Conservation (phyloP, 1,140 invertebrate species). For the Heliconius himera region DNA sequence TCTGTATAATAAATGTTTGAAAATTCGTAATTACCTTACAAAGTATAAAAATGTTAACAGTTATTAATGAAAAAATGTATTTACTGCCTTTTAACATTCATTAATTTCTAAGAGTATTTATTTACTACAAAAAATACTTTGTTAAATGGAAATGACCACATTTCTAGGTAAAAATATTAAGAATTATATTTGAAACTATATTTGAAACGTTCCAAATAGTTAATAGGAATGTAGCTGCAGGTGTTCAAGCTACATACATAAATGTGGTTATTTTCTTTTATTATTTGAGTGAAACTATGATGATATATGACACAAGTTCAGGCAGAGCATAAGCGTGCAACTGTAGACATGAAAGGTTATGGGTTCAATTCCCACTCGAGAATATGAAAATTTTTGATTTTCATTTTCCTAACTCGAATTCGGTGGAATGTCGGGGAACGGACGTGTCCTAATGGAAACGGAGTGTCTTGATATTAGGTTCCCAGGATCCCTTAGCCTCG, state of each 20-base stretch:
- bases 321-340: no score
- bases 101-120: neutral
- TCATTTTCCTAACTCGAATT: no score
- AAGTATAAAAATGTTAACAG: neutral
- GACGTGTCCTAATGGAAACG: no score
- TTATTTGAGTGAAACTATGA: no score
- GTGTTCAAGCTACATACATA: neutral
- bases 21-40: neutral
- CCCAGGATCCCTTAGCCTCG: no score
- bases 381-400: no score
- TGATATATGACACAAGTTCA: no score
- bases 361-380: no score
- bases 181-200: no score
- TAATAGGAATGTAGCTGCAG: constrained; percentile 2
- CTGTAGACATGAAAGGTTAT: no score
- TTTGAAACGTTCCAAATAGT: neutral
- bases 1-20: neutral
- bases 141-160: neutral
- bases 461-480: no score
- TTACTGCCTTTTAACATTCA: neutral
- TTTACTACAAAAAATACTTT: neutral
- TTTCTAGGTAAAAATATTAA: neutral
- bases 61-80: neutral
- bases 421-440: no score
- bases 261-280: neutral